A percentile compares a stretch with the other conserved stretches of the same genome.
These are phyloP conservation scores for Melanotus villosus DNA, from an alignment of 2,888 invertebrate species.

Conservation along the genomic window DNA sequence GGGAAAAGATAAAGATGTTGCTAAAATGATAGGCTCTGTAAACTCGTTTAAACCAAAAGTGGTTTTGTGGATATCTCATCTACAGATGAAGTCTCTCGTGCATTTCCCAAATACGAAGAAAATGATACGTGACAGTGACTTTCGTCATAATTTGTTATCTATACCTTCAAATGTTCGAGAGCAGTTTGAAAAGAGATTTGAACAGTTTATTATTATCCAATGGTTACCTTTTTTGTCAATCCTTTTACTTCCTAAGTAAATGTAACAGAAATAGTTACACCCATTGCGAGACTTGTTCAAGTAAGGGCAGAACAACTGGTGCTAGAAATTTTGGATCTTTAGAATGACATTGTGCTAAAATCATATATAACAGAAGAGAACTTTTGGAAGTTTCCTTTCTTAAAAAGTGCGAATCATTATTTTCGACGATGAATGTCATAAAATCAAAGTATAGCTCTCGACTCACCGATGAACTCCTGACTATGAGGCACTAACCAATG, in stretches of 20 bases:
- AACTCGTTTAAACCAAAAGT: conserved; percentile 47
- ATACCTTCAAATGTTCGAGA: conserved; percentile 2
- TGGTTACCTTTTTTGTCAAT: neutral
- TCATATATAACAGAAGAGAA: conserved; percentile 35
- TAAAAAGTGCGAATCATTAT: too few relatives aligned
- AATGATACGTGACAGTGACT: conserved; percentile 15
- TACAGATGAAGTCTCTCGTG: too few relatives aligned
- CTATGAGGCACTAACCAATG: too few relatives aligned
- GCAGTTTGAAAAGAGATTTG: conserved; percentile 20
- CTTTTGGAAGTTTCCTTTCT: too few relatives aligned
- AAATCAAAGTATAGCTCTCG: neutral
- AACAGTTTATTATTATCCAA: conserved; percentile 24
- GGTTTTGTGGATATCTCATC: conserved; percentile 38
- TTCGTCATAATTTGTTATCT: conserved; percentile 21
- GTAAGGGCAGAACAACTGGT: conserved; percentile 12
- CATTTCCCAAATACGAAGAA: neutral
- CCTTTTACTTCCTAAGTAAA: conserved; percentile 26
- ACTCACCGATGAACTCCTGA: too few relatives aligned
- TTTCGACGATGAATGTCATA: too few relatives aligned
- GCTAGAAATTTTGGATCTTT: conserved; percentile 23
- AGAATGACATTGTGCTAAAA: neutral
- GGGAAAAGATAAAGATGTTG: conserved; percentile 42
- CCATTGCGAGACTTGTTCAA: conserved; percentile 11
- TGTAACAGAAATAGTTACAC: neutral
- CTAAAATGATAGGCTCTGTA: conserved; percentile 45